Base-by-base conservation (phyloP, 2,888 invertebrate species). In the Fissipunctia ypsillon region DNA sequence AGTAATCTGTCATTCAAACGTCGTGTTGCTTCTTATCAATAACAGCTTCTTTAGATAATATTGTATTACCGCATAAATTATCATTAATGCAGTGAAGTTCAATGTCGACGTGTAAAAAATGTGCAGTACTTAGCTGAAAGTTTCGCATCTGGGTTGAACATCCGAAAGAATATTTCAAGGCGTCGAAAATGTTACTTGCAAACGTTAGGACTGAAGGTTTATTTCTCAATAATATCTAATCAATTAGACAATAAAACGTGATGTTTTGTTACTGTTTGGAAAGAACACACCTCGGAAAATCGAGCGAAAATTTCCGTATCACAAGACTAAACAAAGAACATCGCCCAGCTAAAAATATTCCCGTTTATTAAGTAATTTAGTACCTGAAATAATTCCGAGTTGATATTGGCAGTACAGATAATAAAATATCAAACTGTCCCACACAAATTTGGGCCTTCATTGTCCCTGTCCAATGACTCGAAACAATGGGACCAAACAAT, bases 261-360 rank as follows among this genome's bases (percentile, higher is more conserved):
- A 56, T 35, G n/a, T 38, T 65, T 54, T 75, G 14, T 75, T 65
- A 35, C 3, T 65, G 22, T 60, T 43, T n/a, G 16, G 6, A 66
- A 31, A 41, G 38, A 66, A 70, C 60, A 68, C 41, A 43, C 43
- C 25, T 65, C 48, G 10, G 31, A 61, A 70, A 75, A 60, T 35
- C 59, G 22, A 50, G 45, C 19, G 73, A 48, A 69, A 73, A 54
- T 67, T 56, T 64, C 69, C 52, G 54, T 59, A 60, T 48, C 28
- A 22, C 56, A 72, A 69, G 69, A 64, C 67, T 76, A 69, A 82
- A 85, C 83, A 87, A 87, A 85, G 87, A 73, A 76, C 73, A 63
- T 65, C 64, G 82, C 60, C 69, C 64, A 68, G 63, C 56, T 63
- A 69, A 84, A 85, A 65, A 74, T 81, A 84, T 65, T 67, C 38